A percentile compares a stretch with the other conserved stretches of the same genome.
phyloP scores from a whole-genome alignment of 2,113 vertebrate species.

The Spizaetus ornatus region DNA sequence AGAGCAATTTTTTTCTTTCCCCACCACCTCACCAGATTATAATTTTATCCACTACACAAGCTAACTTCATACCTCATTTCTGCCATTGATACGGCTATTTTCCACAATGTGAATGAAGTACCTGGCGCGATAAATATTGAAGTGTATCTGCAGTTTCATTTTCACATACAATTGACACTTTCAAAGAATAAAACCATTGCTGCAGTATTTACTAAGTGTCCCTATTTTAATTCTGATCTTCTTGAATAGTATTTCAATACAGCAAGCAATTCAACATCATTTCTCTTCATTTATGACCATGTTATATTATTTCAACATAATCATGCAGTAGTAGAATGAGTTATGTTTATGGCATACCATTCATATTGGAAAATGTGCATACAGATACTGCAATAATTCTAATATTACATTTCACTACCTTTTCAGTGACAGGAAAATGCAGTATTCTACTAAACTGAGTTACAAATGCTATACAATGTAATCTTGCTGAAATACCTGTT shows the following conservation, averaged over 20 bases:
- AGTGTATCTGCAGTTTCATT: conserved; percentile 58
- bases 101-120: conserved; percentile 54
- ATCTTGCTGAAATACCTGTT: conserved; percentile 58
- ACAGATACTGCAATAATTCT: conserved; percentile 68
- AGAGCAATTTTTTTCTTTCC: conserved; percentile 34
- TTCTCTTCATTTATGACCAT: conserved; percentile 71
- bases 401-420: conserved; percentile 62
- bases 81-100: conserved; percentile 63
- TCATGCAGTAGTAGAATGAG: conserved; percentile 57
- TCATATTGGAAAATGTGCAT: conserved; percentile 72
- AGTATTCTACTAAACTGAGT: conserved; percentile 51
- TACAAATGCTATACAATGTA: conserved; percentile 59
- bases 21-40: conserved; percentile 38
- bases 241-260: conserved; percentile 31
- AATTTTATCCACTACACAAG: conserved; percentile 53
- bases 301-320: conserved; percentile 78
- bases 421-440: conserved; percentile 64
- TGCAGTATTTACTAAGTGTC: conserved; percentile 71
- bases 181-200: conserved; percentile 57
- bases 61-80: conserved; percentile 69
- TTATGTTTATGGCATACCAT: conserved; percentile 70
- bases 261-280: conserved; percentile 52
- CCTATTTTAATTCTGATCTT: conserved; percentile 69
- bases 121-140: conserved; percentile 69
- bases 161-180: conserved; percentile 64